Percentiles rank a stretch among this genome's conserved stretches.
Conservation (phyloP, 2,888 invertebrate genomes). For the Rhamnusium bicolor region DNA sequence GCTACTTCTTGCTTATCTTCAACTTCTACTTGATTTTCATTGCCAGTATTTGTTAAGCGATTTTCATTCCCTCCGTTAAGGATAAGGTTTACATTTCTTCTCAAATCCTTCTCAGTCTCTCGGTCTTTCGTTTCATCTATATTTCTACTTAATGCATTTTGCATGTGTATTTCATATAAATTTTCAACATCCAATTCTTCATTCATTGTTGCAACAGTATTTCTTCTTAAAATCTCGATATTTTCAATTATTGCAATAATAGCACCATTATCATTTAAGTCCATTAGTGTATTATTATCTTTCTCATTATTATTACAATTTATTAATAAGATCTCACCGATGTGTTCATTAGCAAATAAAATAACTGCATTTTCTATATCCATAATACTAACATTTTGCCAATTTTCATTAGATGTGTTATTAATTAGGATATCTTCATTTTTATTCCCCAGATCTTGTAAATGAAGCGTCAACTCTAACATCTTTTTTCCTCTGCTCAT, state of each 20-base stretch:
- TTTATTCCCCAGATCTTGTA: not conserved
- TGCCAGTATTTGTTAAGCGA: not conserved
- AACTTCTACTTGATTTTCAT: not conserved
- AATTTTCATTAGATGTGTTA: not conserved
- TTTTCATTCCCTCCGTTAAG: not conserved
- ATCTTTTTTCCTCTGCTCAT: not conserved
- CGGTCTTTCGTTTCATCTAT: too few relatives aligned
- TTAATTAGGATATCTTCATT: not conserved
- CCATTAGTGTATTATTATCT: not conserved
- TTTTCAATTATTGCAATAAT: not conserved
- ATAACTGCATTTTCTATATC: not conserved
- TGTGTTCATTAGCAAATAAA: not conserved
- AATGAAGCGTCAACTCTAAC: not conserved
- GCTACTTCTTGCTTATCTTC: not conserved
- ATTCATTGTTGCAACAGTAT: not conserved
- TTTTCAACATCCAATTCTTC: not conserved
- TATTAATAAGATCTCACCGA: not conserved
- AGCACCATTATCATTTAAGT: not conserved
- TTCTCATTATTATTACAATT: not conserved
- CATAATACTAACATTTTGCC: not conserved
- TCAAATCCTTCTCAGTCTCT: not conserved
- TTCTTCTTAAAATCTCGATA: not conserved
- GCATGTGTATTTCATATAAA: not conserved
- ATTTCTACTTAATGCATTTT: not conserved
- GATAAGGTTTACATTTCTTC: not conserved